Conservation (phyloP, 2,797 vertebrate genomes). For the Mergus octosetaceus region DNA sequence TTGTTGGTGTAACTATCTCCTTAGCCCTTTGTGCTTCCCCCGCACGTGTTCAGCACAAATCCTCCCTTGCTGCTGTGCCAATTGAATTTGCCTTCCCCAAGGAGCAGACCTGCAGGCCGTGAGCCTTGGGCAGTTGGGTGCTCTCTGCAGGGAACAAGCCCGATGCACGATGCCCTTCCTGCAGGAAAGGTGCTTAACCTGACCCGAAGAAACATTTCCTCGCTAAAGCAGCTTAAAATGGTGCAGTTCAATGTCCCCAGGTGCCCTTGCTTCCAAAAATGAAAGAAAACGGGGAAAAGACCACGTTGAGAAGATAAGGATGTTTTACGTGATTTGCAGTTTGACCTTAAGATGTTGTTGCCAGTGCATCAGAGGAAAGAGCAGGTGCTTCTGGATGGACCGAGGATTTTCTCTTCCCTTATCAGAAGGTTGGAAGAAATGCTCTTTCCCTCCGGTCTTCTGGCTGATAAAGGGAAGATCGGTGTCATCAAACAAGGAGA, state of each 20-base stretch:
- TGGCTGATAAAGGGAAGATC: slow-evolving; percentile 57
- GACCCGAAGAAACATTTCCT: neutral
- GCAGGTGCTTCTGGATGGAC: slow-evolving; percentile 46
- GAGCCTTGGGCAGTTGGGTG: neutral
- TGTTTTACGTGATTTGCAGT: slow-evolving; percentile 71
- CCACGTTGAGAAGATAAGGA: slow-evolving; percentile 61
- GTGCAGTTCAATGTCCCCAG: slow-evolving; percentile 18
- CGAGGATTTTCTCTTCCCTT: slow-evolving; percentile 61
- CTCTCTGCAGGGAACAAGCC: neutral
- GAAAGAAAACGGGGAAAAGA: slow-evolving; percentile 10
- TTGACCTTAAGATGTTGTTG: slow-evolving; percentile 76
- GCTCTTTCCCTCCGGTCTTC: neutral
- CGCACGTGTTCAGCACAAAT: neutral
- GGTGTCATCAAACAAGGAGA: slow-evolving; percentile 22
- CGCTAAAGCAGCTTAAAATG: neutral
- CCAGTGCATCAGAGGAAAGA: slow-evolving; percentile 46
- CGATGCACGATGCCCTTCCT: neutral
- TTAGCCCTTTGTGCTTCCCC: neutral
- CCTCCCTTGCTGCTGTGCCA: slow-evolving; percentile 7
- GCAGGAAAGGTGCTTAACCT: neutral
- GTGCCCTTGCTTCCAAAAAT: slow-evolving; percentile 52
- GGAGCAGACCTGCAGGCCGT: neutral
- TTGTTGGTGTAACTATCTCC: neutral
- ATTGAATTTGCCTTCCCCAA: neutral
- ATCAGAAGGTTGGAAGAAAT: slow-evolving; percentile 74